Evolutionary conservation across 2,888 invertebrate species (phyloP).

Genomic region (Phrixothrix hirtus): DNA sequence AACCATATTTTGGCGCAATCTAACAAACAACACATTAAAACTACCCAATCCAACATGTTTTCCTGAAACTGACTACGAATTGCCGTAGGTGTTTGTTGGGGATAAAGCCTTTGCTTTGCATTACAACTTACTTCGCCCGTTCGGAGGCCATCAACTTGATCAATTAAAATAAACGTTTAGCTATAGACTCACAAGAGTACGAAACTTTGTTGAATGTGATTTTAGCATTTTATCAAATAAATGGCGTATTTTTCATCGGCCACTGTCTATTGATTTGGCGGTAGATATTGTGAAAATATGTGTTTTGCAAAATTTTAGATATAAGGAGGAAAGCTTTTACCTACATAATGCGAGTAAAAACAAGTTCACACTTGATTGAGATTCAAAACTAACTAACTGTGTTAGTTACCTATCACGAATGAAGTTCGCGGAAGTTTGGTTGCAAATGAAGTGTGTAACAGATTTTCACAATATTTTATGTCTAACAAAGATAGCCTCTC

Average conservation of each 20-base stretch:
- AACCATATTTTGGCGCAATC: slow-evolving; percentile 33
- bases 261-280: slow-evolving; percentile 2
- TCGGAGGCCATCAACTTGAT: slow-evolving; percentile 33
- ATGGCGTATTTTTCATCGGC: slow-evolving; percentile 10
- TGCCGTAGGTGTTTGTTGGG: slow-evolving; percentile 38
- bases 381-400: no score
- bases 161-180: slow-evolving; percentile 16
- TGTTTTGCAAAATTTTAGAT: slow-evolving; percentile 7
- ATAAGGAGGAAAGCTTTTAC: slow-evolving; percentile 3
- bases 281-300: slow-evolving; percentile 10
- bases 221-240: slow-evolving; percentile 15
- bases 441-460: slow-evolving; percentile 4
- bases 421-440: background rate
- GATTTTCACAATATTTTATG: slow-evolving; percentile 3
- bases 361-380: background rate
- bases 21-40: slow-evolving; percentile 22
- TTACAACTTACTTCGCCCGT: slow-evolving; percentile 16
- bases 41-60: slow-evolving; percentile 7
- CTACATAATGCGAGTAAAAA: background rate
- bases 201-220: slow-evolving; percentile 4
- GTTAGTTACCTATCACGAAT: background rate
- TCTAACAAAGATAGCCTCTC: background rate
- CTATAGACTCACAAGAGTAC: no score
- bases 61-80: slow-evolving; percentile 12
- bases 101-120: slow-evolving; percentile 22